Evolutionary conservation across 2,797 vertebrate genomes (phyloP), one percentile per base, ranked within the genome.

Genomic region (Hippopotamyrus pictus): DNA sequence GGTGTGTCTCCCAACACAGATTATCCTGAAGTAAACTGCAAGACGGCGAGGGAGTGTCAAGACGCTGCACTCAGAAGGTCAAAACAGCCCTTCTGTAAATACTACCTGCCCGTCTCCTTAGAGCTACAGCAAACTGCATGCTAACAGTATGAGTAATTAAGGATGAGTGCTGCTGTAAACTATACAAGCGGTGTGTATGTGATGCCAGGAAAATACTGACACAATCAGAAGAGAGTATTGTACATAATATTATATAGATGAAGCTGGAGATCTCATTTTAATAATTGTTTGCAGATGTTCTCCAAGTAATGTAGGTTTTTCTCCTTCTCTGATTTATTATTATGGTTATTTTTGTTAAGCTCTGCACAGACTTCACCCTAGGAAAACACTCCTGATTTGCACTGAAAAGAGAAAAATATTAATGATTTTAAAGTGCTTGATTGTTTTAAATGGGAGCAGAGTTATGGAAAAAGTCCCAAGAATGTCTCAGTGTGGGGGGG

Each of bases 51-150:
- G 62, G 95, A 96, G 95, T 96, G 96, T 93, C 96, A 97, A 92
- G 96, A 97, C 94, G 95, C 96, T 93, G 96, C 95, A 93, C 93
- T 96, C 94, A 95, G 96, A 95, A 95, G 94, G 91, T 95, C 96
- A 93, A 96, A 96, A 94, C 96, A 96, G 94, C 96, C 96, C 95
- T 96, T 96, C 94, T 97, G 96, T 97, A 97, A 96, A 97, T 97
- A 97, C 95, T 96, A 96, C 93, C 95, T 97, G 94, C 95, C 95
- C 95, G 96, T 96, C 95, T 96, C 95, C 93, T 95, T 96, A 96
- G 96, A 97, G 93, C 96, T 97, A 95, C 96, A 96, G 96, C 96
- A 97, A 96, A 96, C 96, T 97, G 96, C 96, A 97, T 97, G 96
- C 96, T 97, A 96, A 97, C 92, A 92, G 93, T 94, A 94, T 94